phyloP scores from a whole-genome alignment of 2,113 vertebrate genomes.

The Equus quagga region DNA sequence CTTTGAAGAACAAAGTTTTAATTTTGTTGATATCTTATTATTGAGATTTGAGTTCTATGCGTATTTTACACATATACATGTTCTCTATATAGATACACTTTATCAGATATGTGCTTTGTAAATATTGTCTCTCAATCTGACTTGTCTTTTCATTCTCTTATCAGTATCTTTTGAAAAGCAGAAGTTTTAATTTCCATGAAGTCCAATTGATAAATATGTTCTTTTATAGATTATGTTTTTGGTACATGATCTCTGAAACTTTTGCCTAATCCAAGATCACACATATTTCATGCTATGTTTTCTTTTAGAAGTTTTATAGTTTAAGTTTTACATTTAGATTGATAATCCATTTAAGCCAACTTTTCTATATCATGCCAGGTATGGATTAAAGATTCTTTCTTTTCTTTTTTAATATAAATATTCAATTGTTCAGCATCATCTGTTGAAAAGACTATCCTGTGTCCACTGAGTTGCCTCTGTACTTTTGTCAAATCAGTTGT shows the following conservation, averaged over 20 bases:
- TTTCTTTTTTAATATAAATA: neutral
- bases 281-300: constrained; percentile 1
- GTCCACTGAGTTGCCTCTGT: neutral
- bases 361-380: constrained; percentile 7
- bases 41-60: neutral
- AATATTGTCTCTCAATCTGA: neutral
- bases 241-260: neutral
- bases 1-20: neutral
- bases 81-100: neutral
- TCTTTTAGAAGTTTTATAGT: neutral
- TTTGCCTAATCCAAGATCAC: neutral
- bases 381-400: neutral
- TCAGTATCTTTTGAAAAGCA: constrained; percentile 12
- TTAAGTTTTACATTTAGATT: neutral
- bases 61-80: neutral
- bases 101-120: neutral
- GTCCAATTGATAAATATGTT: neutral
- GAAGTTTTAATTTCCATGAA: constrained; percentile 38
- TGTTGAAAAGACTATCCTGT: neutral
- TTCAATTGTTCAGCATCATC: neutral
- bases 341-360: neutral
- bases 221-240: neutral
- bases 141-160: constrained; percentile 30
- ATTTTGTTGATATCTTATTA: neutral
- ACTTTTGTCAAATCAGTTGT: neutral